A percentile compares a stretch with the other conserved stretches of the same genome.
These are phyloP conservation scores for Anthopleura xanthogrammica DNA, from an alignment of 92 coral and sea anemone genomes.

Conservation along the genomic window DNA sequence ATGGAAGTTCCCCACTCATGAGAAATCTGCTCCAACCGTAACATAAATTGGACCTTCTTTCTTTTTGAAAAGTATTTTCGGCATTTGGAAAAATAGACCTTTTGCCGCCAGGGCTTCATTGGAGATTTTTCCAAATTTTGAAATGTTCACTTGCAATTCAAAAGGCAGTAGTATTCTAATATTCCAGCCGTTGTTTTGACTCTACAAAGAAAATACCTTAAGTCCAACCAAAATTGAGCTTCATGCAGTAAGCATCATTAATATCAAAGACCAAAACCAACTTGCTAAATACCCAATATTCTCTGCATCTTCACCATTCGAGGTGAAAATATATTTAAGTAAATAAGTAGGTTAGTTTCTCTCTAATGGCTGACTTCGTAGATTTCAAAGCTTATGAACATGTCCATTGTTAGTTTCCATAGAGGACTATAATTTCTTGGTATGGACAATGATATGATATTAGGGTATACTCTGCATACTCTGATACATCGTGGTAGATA, in stretches of 20 bases:
- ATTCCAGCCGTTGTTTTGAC: too few species aligned
- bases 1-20: not conserved
- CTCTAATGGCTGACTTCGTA: not conserved
- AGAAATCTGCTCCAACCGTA: not conserved
- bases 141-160: too few species aligned
- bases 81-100: too few species aligned
- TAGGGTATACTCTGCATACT: not conserved
- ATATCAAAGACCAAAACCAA: too few species aligned
- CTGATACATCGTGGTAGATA: not conserved
- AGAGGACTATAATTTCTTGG: not conserved
- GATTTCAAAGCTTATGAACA: not conserved
- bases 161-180: too few species aligned
- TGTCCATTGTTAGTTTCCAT: not conserved
- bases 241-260: too few species aligned
- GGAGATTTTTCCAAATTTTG: too few species aligned
- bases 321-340: not conserved
- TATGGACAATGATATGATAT: not conserved
- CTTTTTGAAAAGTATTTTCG: too few species aligned
- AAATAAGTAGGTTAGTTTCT: not conserved
- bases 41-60: not conserved
- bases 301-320: not conserved
- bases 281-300: too few species aligned
- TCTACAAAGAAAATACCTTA: too few species aligned
- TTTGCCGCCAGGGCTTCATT: too few species aligned
- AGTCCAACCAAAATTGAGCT: too few species aligned